Evolutionary conservation across 2,888 invertebrate species (phyloP), one percentile per base, ranked within the genome.

Genomic region (Psylliodes chrysocephalus): DNA sequence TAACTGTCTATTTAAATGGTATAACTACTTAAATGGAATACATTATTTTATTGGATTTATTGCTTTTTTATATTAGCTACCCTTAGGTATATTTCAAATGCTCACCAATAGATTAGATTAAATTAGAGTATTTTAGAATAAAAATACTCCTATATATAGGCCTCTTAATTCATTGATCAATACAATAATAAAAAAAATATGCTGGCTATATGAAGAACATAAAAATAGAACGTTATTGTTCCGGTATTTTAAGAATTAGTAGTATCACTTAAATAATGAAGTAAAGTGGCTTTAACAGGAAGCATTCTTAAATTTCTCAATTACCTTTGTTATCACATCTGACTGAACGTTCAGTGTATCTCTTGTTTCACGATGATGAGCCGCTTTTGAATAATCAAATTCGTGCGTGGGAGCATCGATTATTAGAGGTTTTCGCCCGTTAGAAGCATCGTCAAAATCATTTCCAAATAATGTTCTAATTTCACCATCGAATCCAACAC

Each of bases 311-410:
- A 49, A 49, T 59, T 59, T 33, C 33, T 15, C 59, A 59, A 59
- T 59, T 59, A 59, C 59, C 59, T 59, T 59, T 59, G 59, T 59
- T 22, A 59, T 40, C 33, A 59, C 28, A 14, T 51, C 40, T 6
- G 59, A 49, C 12, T 19, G n/a, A 15, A 18, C 14, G 19, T 19
- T 56, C 25, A 14, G n/a, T n/a, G 40, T 14, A n/a, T 49, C 40
- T 59, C 49, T 49, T 22, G 8, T 49, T 28, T 38, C 8, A 18
- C 59, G 38, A 8, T n/a, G 22, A 28, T n/a, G 22, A 28, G 19
- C 18, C 22, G 17, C 14, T 15, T 22, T 15, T 15, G 33, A 10
- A 8, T 6, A 5, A 15, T 28, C 1, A 6, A 46, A 14, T 19
- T 22, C 17, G 33, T 33, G 14, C 8, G 44, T 7, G 14, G n/a